phyloP scores from a whole-genome alignment of 2,888 invertebrate species.

The Trichopoda pennipes region DNA sequence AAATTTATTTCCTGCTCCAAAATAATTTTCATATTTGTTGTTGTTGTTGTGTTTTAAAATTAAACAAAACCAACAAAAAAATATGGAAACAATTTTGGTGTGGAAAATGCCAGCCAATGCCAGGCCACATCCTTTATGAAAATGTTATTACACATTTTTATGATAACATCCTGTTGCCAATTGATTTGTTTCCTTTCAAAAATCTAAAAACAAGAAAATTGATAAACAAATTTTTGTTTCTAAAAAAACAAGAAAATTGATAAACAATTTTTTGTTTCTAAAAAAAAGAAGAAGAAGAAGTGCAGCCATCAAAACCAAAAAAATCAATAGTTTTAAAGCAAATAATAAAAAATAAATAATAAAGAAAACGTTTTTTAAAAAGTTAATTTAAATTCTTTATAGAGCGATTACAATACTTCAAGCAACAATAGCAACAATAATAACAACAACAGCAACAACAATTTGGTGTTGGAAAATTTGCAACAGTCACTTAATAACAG shows the following conservation, averaged over 20 bases:
- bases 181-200: constrained; percentile 61
- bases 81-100: constrained; percentile 43
- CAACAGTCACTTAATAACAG: constrained; percentile 62
- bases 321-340: constrained; percentile 60
- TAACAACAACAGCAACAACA: too few relatives aligned
- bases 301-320: background rate
- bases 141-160: constrained; percentile 43
- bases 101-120: constrained; percentile 35
- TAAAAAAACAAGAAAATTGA: constrained; percentile 28
- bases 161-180: constrained; percentile 63
- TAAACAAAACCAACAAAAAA: constrained; percentile 13
- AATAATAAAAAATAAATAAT: background rate
- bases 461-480: constrained; percentile 59
- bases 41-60: too few relatives aligned
- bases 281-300: too few relatives aligned
- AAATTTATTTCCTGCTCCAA: constrained; percentile 7
- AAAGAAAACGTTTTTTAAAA: background rate
- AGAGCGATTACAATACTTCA: constrained; percentile 59
- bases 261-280: constrained; percentile 28
- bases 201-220: constrained; percentile 48
- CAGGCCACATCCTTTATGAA: constrained; percentile 60
- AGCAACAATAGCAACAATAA: constrained; percentile 41
- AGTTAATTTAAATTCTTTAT: constrained; percentile 12
- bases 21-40: background rate
- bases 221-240: constrained; percentile 28